phyloP scores from a whole-genome alignment of 2,888 invertebrate species.

The Mythimna pallens region DNA sequence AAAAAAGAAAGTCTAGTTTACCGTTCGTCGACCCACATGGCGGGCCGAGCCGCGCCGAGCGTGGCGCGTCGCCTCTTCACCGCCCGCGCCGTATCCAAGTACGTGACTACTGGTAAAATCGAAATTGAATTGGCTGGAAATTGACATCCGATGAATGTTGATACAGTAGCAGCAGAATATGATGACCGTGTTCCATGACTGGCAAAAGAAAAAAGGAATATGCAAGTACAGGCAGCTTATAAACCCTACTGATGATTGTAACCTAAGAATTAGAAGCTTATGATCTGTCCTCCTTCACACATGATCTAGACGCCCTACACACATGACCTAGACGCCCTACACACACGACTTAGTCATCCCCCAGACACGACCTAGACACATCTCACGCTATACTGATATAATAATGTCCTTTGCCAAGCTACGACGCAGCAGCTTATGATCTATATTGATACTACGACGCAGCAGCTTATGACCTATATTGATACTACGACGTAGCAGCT shows the following conservation, averaged over 20 bases:
- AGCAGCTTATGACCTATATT: neutral
- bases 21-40: constrained; percentile 88
- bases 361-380: neutral
- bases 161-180: constrained; percentile 38
- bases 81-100: constrained; percentile 49
- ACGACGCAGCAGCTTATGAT: neutral
- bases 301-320: neutral
- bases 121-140: constrained; percentile 72
- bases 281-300: neutral
- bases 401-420: neutral
- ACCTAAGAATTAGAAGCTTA: neutral
- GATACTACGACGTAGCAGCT: neutral
- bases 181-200: constrained; percentile 33
- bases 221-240: neutral
- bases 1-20: constrained; percentile 87
- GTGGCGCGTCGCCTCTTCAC: constrained; percentile 55
- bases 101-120: constrained; percentile 82
- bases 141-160: constrained; percentile 62
- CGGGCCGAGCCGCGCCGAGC: constrained; percentile 44
- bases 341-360: neutral
- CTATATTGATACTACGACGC: neutral
- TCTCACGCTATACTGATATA: neutral
- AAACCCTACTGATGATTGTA: neutral
- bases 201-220: constrained; percentile 1
- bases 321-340: neutral